Conservation (phyloP, 2,113 vertebrate species). For the Ammodytes dubius region DNA sequence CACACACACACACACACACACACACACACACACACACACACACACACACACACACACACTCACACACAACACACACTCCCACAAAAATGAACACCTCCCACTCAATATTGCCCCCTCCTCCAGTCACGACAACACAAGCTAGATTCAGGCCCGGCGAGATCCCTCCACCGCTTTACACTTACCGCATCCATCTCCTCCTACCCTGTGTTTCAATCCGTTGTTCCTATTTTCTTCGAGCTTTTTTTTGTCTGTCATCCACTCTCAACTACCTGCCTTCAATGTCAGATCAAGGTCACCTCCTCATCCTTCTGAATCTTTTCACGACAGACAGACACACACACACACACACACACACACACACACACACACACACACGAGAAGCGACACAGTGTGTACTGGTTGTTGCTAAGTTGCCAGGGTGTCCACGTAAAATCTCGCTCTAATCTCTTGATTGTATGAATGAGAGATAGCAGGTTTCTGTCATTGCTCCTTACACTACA, state of each 20-base stretch:
- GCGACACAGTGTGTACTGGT: slow-evolving; percentile 29
- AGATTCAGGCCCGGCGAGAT: slow-evolving; percentile 50
- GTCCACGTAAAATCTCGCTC: slow-evolving; percentile 25
- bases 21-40: slow-evolving; percentile 20
- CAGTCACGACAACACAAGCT: slow-evolving; percentile 64
- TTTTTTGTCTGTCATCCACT: slow-evolving; percentile 26
- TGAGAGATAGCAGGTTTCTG: slow-evolving; percentile 23
- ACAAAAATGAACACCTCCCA: slow-evolving; percentile 57
- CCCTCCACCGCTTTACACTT: slow-evolving; percentile 27
- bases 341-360: slow-evolving; percentile 19
- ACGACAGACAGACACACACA: slow-evolving; percentile 23
- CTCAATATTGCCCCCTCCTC: slow-evolving; percentile 46
- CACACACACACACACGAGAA: slow-evolving; percentile 1
- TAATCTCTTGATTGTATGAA: slow-evolving; percentile 32
- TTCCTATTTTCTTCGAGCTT: slow-evolving; percentile 13
- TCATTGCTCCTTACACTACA: not conserved
- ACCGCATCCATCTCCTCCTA: not conserved
- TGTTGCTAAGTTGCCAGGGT: slow-evolving; percentile 45
- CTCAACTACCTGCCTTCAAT: slow-evolving; percentile 46
- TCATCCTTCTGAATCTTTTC: slow-evolving; percentile 43
- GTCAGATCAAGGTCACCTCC: slow-evolving; percentile 71
- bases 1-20: slow-evolving; percentile 45
- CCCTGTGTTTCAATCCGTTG: slow-evolving; percentile 14
- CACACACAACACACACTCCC: slow-evolving; percentile 23
- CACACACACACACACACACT: slow-evolving; percentile 12